Evolutionary conservation across 2,888 invertebrate species (phyloP).

Genomic region (Epirrhoe tristata): DNA sequence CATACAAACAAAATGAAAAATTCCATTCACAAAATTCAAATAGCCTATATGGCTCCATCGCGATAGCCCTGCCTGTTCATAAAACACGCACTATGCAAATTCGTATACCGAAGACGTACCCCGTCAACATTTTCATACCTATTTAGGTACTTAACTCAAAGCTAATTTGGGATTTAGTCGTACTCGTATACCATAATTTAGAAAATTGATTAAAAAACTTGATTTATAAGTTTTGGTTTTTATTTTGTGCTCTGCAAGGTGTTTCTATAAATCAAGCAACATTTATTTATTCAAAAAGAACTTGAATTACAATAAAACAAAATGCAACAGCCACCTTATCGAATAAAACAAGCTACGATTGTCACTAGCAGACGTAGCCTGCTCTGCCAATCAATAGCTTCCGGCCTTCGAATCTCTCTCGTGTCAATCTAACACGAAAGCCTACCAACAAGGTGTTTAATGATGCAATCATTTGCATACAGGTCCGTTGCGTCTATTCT

Average conservation of each 20-base stretch:
- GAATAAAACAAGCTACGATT: conserved; percentile 17
- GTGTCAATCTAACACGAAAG: conserved; percentile 77
- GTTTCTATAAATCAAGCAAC: too few species aligned
- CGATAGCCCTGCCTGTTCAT: conserved; percentile 62
- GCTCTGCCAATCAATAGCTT: conserved; percentile 73
- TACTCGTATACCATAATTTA: too few species aligned
- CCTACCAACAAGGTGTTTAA: conserved; percentile 77
- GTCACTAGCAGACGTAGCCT: conserved; percentile 19
- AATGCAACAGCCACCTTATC: conserved; percentile 8
- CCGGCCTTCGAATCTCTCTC: conserved; percentile 62
- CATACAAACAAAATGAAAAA: not conserved
- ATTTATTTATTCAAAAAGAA: not conserved
- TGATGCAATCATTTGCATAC: conserved; percentile 84
- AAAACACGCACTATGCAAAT: conserved; percentile 67
- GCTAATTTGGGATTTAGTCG: conserved; percentile 14
- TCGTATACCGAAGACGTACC: conserved; percentile 55
- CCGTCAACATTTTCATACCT: conserved; percentile 69
- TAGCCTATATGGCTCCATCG: conserved; percentile 32
- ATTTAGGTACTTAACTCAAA: conserved; percentile 39
- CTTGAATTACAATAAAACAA: conserved; percentile 4
- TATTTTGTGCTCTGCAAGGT: too few species aligned
- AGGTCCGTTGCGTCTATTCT: conserved; percentile 75
- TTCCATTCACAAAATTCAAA: conserved; percentile 29
- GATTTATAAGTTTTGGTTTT: not conserved
- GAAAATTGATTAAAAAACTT: not conserved